Percentiles rank a stretch among this genome's conserved stretches.
Evolutionary conservation across 2,113 vertebrate species (phyloP).

Genomic region (Podiceps cristatus): DNA sequence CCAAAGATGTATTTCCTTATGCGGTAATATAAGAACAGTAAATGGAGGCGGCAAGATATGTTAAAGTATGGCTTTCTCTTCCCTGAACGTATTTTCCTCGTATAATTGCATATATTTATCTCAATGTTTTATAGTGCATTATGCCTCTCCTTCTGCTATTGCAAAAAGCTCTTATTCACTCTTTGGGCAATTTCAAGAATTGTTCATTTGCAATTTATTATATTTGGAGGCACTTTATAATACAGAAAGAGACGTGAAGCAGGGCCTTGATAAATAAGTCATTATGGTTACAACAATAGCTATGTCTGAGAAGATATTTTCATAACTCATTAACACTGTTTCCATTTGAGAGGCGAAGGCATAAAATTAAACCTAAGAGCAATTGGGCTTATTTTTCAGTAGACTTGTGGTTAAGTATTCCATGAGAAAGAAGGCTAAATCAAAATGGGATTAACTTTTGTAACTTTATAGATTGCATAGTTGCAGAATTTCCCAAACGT

Average conservation of each 20-base stretch:
- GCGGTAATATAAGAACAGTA: neutral
- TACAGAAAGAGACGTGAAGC: neutral
- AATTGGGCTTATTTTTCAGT: neutral
- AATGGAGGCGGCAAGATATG: neutral
- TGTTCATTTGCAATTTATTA: conserved; percentile 39
- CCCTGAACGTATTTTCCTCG: neutral
- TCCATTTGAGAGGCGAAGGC: neutral
- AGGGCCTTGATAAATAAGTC: conserved; percentile 29
- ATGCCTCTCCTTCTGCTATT: neutral
- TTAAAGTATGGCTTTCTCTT: conserved; percentile 1
- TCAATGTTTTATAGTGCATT: conserved; percentile 20
- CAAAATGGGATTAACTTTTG: neutral
- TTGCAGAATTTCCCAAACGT: neutral
- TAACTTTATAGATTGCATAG: neutral
- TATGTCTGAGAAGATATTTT: conserved; percentile 15
- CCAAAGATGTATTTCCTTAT: neutral
- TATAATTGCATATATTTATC: conserved; percentile 61
- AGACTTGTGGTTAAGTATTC: neutral
- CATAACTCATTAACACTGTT: conserved; percentile 5
- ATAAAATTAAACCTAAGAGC: neutral
- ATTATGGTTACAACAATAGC: neutral
- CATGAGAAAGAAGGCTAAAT: neutral
- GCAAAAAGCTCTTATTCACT: conserved; percentile 8
- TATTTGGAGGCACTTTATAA: conserved; percentile 8
- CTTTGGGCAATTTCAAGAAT: conserved; percentile 11